phyloP scores from a whole-genome alignment of 30 jellyfish, hydroid and myxozoan genomes.

The Phacellophora camtschatica region DNA sequence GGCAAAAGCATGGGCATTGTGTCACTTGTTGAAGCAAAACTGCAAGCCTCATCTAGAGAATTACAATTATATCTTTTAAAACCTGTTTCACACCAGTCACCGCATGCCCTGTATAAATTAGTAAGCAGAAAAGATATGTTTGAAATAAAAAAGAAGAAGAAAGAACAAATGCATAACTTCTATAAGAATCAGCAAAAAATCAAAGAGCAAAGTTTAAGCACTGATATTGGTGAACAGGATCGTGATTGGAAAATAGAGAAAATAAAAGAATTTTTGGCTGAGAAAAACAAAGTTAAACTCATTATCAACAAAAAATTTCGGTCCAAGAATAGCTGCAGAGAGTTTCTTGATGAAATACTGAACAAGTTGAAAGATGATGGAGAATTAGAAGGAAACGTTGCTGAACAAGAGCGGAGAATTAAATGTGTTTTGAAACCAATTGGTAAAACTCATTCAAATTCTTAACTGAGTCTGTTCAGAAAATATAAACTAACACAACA shows the following conservation, averaged over 20 bases:
- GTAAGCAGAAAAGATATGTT: constrained; percentile 27
- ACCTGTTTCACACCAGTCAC: constrained; percentile 38
- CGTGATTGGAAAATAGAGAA: constrained; percentile 29
- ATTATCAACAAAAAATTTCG: constrained; percentile 17
- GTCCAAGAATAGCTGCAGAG: constrained; percentile 9
- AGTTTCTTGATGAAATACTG: background rate
- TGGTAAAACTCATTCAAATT: no score
- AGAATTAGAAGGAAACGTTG: constrained; percentile 34
- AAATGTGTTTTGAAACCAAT: constrained; percentile 41
- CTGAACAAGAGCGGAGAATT: constrained; percentile 12
- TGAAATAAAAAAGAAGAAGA: constrained; percentile 23
- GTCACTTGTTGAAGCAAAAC: constrained; percentile 45
- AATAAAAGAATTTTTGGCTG: constrained; percentile 21
- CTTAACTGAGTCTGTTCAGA: no score
- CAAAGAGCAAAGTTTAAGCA: constrained; percentile 48
- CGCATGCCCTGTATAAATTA: constrained; percentile 55
- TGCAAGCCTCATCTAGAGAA: constrained; percentile 37
- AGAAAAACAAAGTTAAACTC: constrained; percentile 36
- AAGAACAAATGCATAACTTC: background rate
- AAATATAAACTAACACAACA: no score
- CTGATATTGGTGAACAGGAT: constrained; percentile 68
- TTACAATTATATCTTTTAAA: constrained; percentile 34
- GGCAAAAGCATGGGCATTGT: constrained; percentile 63
- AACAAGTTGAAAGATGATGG: constrained; percentile 23
- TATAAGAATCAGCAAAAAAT: constrained; percentile 17